Base-by-base conservation (phyloP, 2,888 invertebrate species). In the Neria commutata region DNA sequence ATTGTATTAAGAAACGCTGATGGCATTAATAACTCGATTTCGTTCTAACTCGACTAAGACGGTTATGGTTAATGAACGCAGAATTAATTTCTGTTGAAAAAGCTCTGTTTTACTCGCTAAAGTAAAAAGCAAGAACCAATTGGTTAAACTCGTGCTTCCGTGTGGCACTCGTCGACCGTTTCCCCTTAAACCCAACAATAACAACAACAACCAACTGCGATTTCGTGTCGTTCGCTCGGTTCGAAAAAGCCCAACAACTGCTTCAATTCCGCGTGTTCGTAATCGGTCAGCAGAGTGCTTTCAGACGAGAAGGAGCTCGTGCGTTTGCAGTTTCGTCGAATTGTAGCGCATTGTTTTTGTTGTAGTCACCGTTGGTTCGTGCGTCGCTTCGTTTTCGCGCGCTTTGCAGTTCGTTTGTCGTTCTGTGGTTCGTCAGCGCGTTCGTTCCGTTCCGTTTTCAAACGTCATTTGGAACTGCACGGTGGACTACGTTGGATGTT, bases 401-500 rank as follows among this genome's bases (percentile, higher is more conserved):
- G 52, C 17, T 3, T 42, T n/a, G n/a, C n/a, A n/a, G n/a, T n/a
- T 52, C 52, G 51, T 52, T 16, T 14, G 25, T 23, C 37, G 21
- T 54, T 34, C 34, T 33, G 21, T 52, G 52, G 58, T 58, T 63
- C 60, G 72, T 63, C n/a, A n/a, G n/a, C n/a, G n/a, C n/a, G n/a
- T 66, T 68, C 70, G 65, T 67, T 55, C 25, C 50, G 45, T 57
- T 58, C 61, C 49, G 69, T 66, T 66, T 60, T 64, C 60, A 66
- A 73, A 71, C 73, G 71, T 74, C 75, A 76, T 76, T 74, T 73
- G 74, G 67, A 72, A 72, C 71, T 74, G 72, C 67, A 76, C 74
- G 70, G 70, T 68, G 76, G 65, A 68, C 67, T 65, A 65, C 68
- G 72, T 73, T 74, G 72, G 74, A 71, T 70, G 72, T 73, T 70